These are phyloP conservation scores for Drosophila pallidifrons DNA, from an alignment of 1,140 invertebrate species.

Conservation along the genomic window DNA sequence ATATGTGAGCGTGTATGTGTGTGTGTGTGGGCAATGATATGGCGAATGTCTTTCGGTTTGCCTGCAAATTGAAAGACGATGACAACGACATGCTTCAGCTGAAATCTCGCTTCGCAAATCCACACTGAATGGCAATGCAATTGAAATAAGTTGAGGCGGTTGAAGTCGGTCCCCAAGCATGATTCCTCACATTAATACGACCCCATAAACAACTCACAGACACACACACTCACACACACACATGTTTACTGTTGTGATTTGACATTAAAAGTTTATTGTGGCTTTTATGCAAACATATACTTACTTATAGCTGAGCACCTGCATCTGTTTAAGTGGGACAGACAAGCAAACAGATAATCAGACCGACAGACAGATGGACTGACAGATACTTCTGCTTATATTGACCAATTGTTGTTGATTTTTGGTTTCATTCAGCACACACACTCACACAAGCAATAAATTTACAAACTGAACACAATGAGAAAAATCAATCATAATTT, in stretches of 20 bases:
- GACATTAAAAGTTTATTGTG: conserved; percentile 28
- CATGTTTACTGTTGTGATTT: conserved; percentile 22
- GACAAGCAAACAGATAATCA: neutral
- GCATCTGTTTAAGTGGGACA: neutral
- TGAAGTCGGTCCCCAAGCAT: conserved; percentile 12
- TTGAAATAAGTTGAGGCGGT: conserved; percentile 29
- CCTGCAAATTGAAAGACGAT: conserved; percentile 52
- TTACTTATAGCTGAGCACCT: conserved; percentile 10
- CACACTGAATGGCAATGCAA: conserved; percentile 38
- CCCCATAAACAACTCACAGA: conserved; percentile 18
- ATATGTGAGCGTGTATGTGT: neutral
- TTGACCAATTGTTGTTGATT: conserved; percentile 7
- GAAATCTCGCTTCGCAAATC: conserved; percentile 45
- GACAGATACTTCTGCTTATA: neutral
- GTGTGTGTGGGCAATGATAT: conserved; percentile 1
- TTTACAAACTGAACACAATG: conserved; percentile 17
- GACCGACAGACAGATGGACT: neutral
- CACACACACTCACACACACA: too few relatives aligned
- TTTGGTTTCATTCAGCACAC: conserved; percentile 2
- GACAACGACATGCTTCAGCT: conserved; percentile 43
- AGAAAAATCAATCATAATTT: conserved; percentile 39
- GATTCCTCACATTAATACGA: conserved; percentile 23
- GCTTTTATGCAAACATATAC: conserved; percentile 10
- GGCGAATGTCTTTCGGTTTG: conserved; percentile 37
- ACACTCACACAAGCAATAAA: neutral